Conservation (phyloP, 1,140 invertebrate species). For the Nasonia vitripennis region DNA sequence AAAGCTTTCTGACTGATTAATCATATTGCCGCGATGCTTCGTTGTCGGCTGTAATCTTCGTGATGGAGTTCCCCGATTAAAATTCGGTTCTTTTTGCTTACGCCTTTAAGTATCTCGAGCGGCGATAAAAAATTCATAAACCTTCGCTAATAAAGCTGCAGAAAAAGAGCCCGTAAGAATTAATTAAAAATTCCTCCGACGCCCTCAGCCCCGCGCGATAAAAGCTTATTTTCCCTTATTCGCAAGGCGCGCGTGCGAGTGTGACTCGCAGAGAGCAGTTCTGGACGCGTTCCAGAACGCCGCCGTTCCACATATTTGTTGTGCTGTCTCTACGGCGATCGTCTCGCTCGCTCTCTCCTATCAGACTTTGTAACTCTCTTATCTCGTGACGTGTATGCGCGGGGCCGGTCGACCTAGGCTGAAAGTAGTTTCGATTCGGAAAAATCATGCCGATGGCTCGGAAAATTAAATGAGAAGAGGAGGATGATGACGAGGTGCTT, state of each 20-base stretch:
- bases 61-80: too few species aligned
- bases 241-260: too few species aligned
- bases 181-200: not conserved
- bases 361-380: not conserved
- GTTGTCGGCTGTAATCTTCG: too few species aligned
- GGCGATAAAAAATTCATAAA: too few species aligned
- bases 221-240: not conserved
- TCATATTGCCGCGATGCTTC: too few species aligned
- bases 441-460: not conserved
- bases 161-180: not conserved
- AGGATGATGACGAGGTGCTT: not conserved
- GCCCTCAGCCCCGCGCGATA: not conserved
- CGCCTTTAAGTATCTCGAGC: not conserved
- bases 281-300: constrained; percentile 19
- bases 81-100: too few species aligned
- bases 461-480: not conserved
- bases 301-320: constrained; percentile 11
- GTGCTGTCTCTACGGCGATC: not conserved
- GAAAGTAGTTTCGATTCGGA: not conserved
- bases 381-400: not conserved
- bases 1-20: too few species aligned
- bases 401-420: too few species aligned
- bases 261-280: not conserved
- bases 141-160: too few species aligned
- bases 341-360: not conserved